These are phyloP conservation scores for Scyliorhinus canicula DNA, from an alignment of 2,797 vertebrate genomes.

Conservation along the genomic window DNA sequence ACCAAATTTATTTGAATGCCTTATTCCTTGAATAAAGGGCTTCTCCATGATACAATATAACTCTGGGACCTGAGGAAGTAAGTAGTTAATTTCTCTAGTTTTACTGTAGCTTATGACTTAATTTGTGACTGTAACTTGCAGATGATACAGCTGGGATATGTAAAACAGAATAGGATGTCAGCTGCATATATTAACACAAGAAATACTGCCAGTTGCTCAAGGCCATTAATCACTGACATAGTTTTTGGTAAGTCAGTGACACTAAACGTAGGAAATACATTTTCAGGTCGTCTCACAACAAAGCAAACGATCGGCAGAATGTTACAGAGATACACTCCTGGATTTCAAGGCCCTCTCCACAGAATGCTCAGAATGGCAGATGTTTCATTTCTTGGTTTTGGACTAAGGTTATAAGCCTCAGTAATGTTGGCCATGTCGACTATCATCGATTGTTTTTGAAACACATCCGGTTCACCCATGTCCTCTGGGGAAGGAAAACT, in stretches of 20 bases:
- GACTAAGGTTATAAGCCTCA: neutral
- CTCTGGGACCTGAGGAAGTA: neutral
- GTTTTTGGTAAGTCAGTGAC: neutral
- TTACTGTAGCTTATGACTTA: neutral
- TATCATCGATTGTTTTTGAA: too few species aligned
- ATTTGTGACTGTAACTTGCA: neutral
- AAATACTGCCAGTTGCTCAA: conserved; percentile 1
- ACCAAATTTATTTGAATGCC: neutral
- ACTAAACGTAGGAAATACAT: neutral
- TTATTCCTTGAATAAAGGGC: neutral
- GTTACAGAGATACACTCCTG: neutral
- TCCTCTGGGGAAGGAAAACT: too few species aligned
- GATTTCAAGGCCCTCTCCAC: neutral
- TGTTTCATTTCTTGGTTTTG: neutral
- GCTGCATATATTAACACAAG: neutral
- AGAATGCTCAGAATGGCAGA: neutral
- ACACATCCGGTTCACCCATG: too few species aligned
- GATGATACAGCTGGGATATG: neutral
- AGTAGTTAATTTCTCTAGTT: neutral
- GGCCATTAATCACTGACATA: conserved; percentile 25
- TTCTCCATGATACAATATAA: neutral
- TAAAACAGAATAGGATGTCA: neutral
- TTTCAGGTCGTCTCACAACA: neutral
- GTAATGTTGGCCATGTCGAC: too few species aligned
- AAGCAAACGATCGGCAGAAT: neutral